These are phyloP conservation scores for Rapana venosa DNA, from an alignment of 2,888 invertebrate genomes.

Conservation along the genomic window DNA sequence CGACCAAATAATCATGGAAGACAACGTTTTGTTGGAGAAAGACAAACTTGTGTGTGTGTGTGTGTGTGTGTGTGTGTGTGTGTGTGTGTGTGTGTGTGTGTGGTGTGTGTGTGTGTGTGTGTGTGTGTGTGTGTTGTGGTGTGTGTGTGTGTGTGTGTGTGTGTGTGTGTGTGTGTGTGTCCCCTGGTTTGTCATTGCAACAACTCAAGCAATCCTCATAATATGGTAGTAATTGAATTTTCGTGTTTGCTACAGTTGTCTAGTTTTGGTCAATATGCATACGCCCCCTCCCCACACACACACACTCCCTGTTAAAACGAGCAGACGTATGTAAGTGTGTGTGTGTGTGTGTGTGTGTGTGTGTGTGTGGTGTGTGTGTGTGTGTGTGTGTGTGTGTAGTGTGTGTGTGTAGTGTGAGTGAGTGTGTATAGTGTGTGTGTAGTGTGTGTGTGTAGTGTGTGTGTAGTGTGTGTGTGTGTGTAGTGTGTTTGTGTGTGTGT, in stretches of 20 bases:
- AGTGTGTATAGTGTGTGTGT: neutral
- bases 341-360: neutral
- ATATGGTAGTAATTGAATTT: too few relatives aligned
- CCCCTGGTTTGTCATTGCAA: neutral
- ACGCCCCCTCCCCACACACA: neutral
- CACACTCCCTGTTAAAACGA: neutral
- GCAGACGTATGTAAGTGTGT: neutral
- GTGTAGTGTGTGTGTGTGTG: slow-evolving; percentile 3
- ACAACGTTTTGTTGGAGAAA: too few relatives aligned
- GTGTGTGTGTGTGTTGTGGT: slow-evolving; percentile 23
- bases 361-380: slow-evolving; percentile 1
- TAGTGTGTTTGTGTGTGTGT: neutral
- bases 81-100: slow-evolving; percentile 13
- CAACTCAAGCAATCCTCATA: too few relatives aligned
- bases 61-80: slow-evolving; percentile 6
- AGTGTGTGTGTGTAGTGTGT: neutral
- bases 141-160: slow-evolving; percentile 23
- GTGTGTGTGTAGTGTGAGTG: neutral
- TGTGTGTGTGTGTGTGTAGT: neutral
- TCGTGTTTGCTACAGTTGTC: too few relatives aligned
- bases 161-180: neutral
- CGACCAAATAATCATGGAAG: too few relatives aligned
- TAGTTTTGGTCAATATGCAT: neutral
- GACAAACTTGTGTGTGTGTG: neutral
- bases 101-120: slow-evolving; percentile 5